Conservation (phyloP, 1,140 invertebrate genomes). For the Hirudo medicinalis region DNA sequence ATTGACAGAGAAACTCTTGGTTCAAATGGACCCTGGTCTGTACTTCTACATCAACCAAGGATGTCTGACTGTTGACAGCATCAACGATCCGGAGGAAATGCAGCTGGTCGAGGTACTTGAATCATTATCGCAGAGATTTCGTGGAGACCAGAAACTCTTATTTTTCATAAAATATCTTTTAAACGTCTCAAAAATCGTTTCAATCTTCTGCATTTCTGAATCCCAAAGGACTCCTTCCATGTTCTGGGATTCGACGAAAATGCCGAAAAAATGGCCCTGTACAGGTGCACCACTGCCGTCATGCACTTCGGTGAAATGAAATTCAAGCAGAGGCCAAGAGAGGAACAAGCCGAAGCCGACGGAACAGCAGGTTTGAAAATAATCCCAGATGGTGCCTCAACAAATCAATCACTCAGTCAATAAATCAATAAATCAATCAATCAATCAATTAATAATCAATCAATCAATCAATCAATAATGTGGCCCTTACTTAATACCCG, state of each 20-base stretch:
- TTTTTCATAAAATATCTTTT: too few species aligned
- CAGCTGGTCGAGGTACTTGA: constrained; percentile 73
- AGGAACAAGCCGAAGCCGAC: constrained; percentile 97
- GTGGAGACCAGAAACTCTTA: too few species aligned
- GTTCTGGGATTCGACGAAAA: constrained; percentile 23
- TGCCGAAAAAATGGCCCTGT: constrained; percentile 28
- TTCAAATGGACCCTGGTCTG: constrained; percentile 64
- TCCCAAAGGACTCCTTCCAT: neutral
- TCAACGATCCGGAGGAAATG: constrained; percentile 94
- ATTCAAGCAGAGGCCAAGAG: constrained; percentile 83
- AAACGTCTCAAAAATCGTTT: too few species aligned
- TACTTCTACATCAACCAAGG: constrained; percentile 93
- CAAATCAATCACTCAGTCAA: too few species aligned
- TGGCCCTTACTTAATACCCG: neutral
- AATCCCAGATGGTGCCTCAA: neutral
- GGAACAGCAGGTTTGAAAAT: constrained; percentile 53
- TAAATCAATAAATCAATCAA: too few species aligned
- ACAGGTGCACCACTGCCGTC: constrained; percentile 85
- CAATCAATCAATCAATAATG: too few species aligned
- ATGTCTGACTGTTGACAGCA: constrained; percentile 83
- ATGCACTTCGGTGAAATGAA: constrained; percentile 98
- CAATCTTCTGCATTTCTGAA: too few species aligned
- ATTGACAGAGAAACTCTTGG: constrained; percentile 62
- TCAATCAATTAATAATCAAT: too few species aligned
- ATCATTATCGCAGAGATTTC: neutral